Percentiles rank a stretch among this genome's conserved stretches.
These are phyloP conservation scores for Danaus chrysippus DNA, from an alignment of 2,888 invertebrate species.

Conservation along the genomic window DNA sequence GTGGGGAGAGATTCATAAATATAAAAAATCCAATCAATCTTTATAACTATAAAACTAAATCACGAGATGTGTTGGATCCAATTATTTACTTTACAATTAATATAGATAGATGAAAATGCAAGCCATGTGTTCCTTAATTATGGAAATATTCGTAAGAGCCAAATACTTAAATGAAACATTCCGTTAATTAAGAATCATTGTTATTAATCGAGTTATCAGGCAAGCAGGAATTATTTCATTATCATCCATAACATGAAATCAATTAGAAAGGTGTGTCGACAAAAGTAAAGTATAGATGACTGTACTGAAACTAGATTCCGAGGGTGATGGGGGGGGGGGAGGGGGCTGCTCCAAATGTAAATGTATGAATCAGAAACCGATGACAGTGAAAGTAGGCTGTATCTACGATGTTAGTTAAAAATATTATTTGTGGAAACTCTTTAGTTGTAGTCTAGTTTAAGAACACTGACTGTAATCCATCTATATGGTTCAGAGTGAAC, in stretches of 20 bases:
- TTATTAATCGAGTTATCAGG: slow-evolving; percentile 12
- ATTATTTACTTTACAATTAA: too few species aligned
- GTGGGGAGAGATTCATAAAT: too few species aligned
- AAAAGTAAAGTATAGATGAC: slow-evolving; percentile 20
- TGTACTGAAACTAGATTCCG: neutral
- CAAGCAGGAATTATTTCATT: slow-evolving; percentile 19
- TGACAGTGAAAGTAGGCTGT: neutral
- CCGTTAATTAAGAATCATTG: neutral
- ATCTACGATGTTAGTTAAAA: neutral
- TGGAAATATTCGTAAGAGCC: too few species aligned
- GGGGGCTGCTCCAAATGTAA: too few species aligned
- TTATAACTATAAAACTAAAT: too few species aligned
- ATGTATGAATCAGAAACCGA: neutral
- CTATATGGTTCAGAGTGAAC: too few species aligned
- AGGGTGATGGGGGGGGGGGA: too few species aligned
- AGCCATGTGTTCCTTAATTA: too few species aligned
- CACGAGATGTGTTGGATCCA: too few species aligned
- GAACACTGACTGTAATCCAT: too few species aligned
- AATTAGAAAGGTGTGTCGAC: slow-evolving; percentile 17
- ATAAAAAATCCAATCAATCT: too few species aligned
- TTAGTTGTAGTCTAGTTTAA: neutral
- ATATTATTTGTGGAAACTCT: neutral
- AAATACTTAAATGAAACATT: neutral
- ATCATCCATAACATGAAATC: slow-evolving; percentile 19
- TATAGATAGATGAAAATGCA: too few species aligned